These are phyloP conservation scores for Orius insidiosus DNA, from an alignment of 1,140 invertebrate species.

Conservation along the genomic window DNA sequence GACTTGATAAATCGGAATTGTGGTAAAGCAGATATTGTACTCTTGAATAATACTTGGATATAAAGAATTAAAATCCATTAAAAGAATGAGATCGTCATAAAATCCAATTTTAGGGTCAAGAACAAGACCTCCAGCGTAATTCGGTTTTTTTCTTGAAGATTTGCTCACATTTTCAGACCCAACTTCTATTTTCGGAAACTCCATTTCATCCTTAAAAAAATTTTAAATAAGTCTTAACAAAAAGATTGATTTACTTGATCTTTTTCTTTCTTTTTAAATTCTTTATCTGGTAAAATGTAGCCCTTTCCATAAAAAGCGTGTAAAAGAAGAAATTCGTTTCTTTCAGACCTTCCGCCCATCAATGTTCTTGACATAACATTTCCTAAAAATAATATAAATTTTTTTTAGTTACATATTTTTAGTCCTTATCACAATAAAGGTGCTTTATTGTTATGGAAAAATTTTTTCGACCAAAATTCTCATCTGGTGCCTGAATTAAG, in stretches of 20 bases:
- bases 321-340: conserved; percentile 87
- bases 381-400: conserved; percentile 25
- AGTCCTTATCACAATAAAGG: too few relatives aligned
- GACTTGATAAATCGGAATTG: conserved; percentile 36
- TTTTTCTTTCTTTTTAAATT: conserved; percentile 22
- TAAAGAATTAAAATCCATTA: conserved; percentile 98
- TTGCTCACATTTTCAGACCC: conserved; percentile 17
- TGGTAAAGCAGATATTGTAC: conserved; percentile 99
- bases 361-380: conserved; percentile 82
- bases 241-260: background rate
- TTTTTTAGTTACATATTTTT: background rate
- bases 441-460: too few relatives aligned
- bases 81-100: conserved; percentile 83
- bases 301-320: conserved; percentile 87
- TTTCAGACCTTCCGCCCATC: conserved; percentile 80
- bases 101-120: conserved; percentile 94
- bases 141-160: conserved; percentile 53
- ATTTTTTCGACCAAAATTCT: too few relatives aligned
- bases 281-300: conserved; percentile 87
- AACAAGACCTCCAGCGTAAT: conserved; percentile 87
- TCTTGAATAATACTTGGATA: conserved; percentile 99
- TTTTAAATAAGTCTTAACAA: too few relatives aligned
- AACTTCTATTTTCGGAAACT: conserved; percentile 2
- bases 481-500: background rate
- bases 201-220: background rate